These are phyloP conservation scores for Hymenopus coronatus DNA, from an alignment of 2,888 invertebrate genomes.

Conservation along the genomic window DNA sequence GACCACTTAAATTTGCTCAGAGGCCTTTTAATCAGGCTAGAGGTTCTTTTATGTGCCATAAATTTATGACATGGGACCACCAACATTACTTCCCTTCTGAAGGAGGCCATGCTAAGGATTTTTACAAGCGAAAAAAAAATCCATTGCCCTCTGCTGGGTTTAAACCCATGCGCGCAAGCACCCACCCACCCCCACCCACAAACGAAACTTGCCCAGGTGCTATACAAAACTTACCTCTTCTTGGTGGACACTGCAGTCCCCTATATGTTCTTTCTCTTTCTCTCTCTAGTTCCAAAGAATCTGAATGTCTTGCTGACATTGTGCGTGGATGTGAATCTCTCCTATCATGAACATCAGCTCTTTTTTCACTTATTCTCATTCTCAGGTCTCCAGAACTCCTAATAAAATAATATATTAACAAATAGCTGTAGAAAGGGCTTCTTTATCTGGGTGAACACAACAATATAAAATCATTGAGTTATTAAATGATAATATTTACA, in stretches of 20 bases:
- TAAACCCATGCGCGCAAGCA: no score
- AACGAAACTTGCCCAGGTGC: no score
- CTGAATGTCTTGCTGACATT: background rate
- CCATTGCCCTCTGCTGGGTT: no score
- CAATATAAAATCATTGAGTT: background rate
- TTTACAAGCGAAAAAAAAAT: no score
- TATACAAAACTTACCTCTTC: slow-evolving; percentile 8
- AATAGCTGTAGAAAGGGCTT: background rate
- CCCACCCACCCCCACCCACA: no score
- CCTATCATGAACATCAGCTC: slow-evolving; percentile 30
- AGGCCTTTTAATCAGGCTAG: no score
- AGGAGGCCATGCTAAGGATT: no score
- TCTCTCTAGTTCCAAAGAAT: background rate
- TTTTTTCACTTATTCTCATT: slow-evolving; percentile 33
- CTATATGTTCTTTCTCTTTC: slow-evolving; percentile 19
- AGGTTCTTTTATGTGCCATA: no score
- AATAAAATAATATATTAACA: background rate
- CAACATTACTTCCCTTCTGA: no score
- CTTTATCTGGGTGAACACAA: background rate
- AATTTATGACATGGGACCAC: no score
- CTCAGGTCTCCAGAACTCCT: slow-evolving; percentile 32
- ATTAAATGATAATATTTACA: no score
- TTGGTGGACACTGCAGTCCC: slow-evolving; percentile 21
- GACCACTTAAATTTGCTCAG: no score
- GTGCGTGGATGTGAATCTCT: slow-evolving; percentile 16